Base-by-base conservation (phyloP, 2,113 vertebrate genomes). In the Lamprologus sp. region DNA sequence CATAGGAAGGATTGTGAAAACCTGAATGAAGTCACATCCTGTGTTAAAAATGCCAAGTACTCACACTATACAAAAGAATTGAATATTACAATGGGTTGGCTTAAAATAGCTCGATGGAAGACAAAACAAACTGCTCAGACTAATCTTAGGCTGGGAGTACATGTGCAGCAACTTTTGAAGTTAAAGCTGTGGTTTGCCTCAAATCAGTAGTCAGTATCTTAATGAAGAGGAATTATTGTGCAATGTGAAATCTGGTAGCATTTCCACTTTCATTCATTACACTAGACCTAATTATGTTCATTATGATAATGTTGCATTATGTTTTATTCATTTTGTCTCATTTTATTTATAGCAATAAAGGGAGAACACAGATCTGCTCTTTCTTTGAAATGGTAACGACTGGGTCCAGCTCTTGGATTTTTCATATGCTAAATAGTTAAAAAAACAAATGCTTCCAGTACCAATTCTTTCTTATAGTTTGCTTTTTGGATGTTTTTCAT, bases 21-120 rank as follows among this genome's bases (percentile, higher is more conserved):
- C 65, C 55, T 28, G 35, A 45, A 75, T 89, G 79, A 88, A 89
- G 82, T 90, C 90, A 92, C 89, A 89, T 94, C 91, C 92, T 93
- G 87, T 37, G 51, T 85, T 83, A 37, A 75, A 91, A 87, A 84
- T 68, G 49, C 40, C 77, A 85, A 65, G 45, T 23, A 13, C 40
- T 15, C 80, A 23, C n/a, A 7, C 75, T 73, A 49, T 37, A 82
- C 81, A 83, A 82, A 82, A 77, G 37, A 68, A 70, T 28, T 10
- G 49, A 73, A 49, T 55, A 31, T 79, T 75, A 93, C 83, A 93
- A 90, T 87, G 47, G 86, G 21, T 28, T 4, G 6, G 7, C 63
- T 90, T 47, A 88, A 90, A 90, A 90, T 93, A 92, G 82, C 75
- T 47, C 9, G 7, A 7, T 2, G 12, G 17, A 55, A 51, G 83